A percentile compares a stretch with the other conserved stretches of the same genome.
These are phyloP conservation scores for Drosophila affinis DNA, from an alignment of 2,888 invertebrate genomes.

Conservation along the genomic window DNA sequence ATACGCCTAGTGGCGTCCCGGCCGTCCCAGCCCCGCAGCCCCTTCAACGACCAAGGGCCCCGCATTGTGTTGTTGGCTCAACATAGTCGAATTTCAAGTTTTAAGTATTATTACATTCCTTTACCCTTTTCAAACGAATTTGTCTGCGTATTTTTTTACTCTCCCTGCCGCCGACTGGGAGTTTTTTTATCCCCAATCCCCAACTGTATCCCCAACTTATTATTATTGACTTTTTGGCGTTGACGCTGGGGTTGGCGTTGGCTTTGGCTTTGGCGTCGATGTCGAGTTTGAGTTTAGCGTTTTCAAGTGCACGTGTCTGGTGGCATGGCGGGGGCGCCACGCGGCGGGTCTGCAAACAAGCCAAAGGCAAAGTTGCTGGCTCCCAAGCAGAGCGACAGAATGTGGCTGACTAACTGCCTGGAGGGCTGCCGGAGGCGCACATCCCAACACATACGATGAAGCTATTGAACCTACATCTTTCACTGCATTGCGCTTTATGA, in stretches of 20 bases:
- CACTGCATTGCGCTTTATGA: conserved; percentile 44
- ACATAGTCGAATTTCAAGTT: conserved; percentile 73
- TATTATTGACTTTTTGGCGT: conserved; percentile 71
- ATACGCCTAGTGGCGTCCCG: conserved; percentile 62
- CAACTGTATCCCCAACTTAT: conserved; percentile 49
- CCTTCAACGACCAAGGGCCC: conserved; percentile 25
- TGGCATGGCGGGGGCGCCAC: conserved; percentile 25
- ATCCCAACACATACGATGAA: conserved; percentile 48
- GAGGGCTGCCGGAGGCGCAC: conserved; percentile 10
- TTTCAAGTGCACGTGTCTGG: conserved; percentile 74
- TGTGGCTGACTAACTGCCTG: conserved; percentile 1
- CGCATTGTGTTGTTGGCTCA: conserved; percentile 53
- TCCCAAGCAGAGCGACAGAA: background rate
- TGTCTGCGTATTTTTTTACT: conserved; percentile 60
- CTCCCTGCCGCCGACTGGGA: conserved; percentile 10
- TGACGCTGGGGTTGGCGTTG: conserved; percentile 25
- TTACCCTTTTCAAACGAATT: conserved; percentile 79
- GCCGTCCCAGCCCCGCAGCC: background rate
- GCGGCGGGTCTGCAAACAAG: conserved; percentile 22
- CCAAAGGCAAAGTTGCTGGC: conserved; percentile 29
- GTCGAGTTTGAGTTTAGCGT: conserved; percentile 53
- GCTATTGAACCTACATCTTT: conserved; percentile 67
- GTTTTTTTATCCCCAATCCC: conserved; percentile 26
- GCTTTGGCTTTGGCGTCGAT: conserved; percentile 41
- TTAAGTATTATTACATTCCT: conserved; percentile 79